A percentile compares a stretch with the other conserved stretches of the same genome.
Conservation (phyloP, 2,888 invertebrate genomes). For the Hoplodrina blanda region DNA sequence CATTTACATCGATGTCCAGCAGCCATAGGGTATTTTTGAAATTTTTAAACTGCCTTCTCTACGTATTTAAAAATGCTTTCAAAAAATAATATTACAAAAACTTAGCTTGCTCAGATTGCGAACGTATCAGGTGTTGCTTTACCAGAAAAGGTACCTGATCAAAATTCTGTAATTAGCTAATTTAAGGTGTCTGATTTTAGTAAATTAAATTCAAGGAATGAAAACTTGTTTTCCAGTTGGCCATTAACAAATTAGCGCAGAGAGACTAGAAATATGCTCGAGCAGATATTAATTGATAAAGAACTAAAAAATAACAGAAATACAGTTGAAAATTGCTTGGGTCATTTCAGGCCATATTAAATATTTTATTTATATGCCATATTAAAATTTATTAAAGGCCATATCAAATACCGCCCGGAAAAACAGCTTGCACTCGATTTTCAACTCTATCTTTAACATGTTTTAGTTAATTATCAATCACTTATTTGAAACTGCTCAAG, state of each 20-base stretch:
- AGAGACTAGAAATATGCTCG: no score
- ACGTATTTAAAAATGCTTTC: conserved; percentile 12
- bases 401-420: no score
- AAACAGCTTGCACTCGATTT: no score
- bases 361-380: no score
- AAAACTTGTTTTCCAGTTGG: background rate
- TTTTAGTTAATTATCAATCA: no score
- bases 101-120: background rate
- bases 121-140: background rate
- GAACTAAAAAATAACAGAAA: background rate
- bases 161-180: background rate
- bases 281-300: background rate
- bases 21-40: conserved; percentile 9
- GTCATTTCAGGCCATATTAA: no score
- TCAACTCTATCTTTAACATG: no score
- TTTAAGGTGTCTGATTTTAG: background rate
- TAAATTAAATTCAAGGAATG: background rate
- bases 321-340: background rate
- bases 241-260: no score
- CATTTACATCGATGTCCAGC: conserved; percentile 24
- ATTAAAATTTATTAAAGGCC: no score
- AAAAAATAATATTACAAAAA: background rate
- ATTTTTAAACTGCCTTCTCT: background rate
- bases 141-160: background rate
- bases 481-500: no score